Evolutionary conservation across 2,113 vertebrate species (phyloP).

Genomic region (Solea senegalensis): DNA sequence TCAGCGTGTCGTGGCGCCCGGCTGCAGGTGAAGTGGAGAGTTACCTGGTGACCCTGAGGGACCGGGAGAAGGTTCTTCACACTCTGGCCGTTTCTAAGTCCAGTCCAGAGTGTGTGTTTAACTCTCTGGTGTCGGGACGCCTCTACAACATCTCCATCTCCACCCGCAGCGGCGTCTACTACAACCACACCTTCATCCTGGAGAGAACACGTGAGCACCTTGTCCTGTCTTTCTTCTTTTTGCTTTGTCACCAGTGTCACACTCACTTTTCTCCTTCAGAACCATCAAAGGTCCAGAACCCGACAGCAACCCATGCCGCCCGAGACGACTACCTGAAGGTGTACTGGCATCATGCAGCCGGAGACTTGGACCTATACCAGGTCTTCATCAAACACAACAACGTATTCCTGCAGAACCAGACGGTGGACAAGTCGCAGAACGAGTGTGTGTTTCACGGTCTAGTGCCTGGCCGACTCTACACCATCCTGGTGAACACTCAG

Average conservation of each 20-base stretch:
- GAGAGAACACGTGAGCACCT: slow-evolving; percentile 89
- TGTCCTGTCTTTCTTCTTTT: neutral
- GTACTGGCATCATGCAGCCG: slow-evolving; percentile 90
- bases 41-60: slow-evolving; percentile 88
- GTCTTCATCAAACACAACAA: slow-evolving; percentile 94
- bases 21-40: slow-evolving; percentile 88
- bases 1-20: slow-evolving; percentile 91
- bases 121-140: slow-evolving; percentile 88
- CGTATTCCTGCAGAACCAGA: slow-evolving; percentile 86
- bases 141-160: slow-evolving; percentile 91
- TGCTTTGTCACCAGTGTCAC: neutral
- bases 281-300: slow-evolving; percentile 88
- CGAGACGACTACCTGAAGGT: slow-evolving; percentile 93
- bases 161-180: slow-evolving; percentile 86
- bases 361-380: slow-evolving; percentile 93
- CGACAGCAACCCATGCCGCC: slow-evolving; percentile 90
- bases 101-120: slow-evolving; percentile 89
- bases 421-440: slow-evolving; percentile 83
- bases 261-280: slow-evolving; percentile 76
- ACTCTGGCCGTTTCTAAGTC: slow-evolving; percentile 83
- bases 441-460: slow-evolving; percentile 89
- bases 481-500: slow-evolving; percentile 88
- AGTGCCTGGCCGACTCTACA: slow-evolving; percentile 92
- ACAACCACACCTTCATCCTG: slow-evolving; percentile 86
- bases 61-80: slow-evolving; percentile 81